Evolutionary conservation across 2,888 invertebrate species (phyloP).

Genomic region (Agrotis exclamationis): DNA sequence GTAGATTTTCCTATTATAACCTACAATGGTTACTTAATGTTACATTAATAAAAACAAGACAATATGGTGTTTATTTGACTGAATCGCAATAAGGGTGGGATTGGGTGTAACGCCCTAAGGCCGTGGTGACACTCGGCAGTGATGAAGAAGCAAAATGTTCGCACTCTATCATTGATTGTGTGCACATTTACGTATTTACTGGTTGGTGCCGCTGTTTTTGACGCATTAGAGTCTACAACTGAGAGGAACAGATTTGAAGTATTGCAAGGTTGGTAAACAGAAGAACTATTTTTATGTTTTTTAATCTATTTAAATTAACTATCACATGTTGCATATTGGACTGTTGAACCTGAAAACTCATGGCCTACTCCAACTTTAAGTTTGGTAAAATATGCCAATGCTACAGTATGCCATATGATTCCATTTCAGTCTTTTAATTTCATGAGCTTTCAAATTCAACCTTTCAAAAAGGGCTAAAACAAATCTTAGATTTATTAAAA

Average conservation of each 20-base stretch:
- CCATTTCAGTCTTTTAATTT: neutral
- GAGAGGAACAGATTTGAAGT: constrained; percentile 97
- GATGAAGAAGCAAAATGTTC: constrained; percentile 99
- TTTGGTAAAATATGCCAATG: neutral
- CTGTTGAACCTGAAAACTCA: too few species aligned
- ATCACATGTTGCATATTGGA: too few species aligned
- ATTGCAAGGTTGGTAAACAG: constrained; percentile 93
- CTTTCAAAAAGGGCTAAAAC: neutral
- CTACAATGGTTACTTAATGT: constrained; percentile 81
- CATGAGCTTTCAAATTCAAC: neutral
- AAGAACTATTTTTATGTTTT: neutral
- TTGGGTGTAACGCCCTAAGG: constrained; percentile 83
- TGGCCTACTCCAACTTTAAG: too few species aligned
- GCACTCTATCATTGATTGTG: constrained; percentile 99
- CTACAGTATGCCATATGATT: neutral
- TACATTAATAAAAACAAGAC: constrained; percentile 67
- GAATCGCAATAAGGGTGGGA: constrained; percentile 71
- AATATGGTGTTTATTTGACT: constrained; percentile 74
- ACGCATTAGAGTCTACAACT: constrained; percentile 99
- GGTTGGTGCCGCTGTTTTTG: constrained; percentile 99
- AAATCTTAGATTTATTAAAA: neutral
- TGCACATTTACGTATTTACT: constrained; percentile 99
- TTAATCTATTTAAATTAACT: too few species aligned
- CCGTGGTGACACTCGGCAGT: constrained; percentile 86
- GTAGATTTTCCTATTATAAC: constrained; percentile 52